phyloP scores from a whole-genome alignment of 1,140 invertebrate species.

The Dreissena rostriformis region DNA sequence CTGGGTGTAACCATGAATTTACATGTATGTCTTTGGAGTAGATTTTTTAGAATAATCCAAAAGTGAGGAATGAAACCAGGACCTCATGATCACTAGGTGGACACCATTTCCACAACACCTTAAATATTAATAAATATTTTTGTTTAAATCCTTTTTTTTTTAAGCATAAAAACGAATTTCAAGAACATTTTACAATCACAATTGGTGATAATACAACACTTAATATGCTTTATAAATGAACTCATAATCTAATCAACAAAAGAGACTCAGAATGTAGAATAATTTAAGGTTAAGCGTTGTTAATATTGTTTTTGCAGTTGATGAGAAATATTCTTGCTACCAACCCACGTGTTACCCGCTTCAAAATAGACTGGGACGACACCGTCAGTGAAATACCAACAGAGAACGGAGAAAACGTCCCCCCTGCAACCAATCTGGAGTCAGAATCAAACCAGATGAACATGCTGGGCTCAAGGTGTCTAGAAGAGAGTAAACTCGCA shows the following conservation, averaged over 20 bases:
- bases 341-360: conserved; percentile 96
- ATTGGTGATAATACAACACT: too few species aligned
- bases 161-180: too few species aligned
- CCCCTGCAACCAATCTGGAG: conserved; percentile 66
- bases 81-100: too few species aligned
- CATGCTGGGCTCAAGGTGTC: not conserved
- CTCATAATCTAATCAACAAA: not conserved
- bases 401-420: conserved; percentile 72
- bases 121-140: too few species aligned
- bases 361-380: conserved; percentile 99
- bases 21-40: too few species aligned
- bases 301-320: conserved; percentile 82
- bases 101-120: too few species aligned
- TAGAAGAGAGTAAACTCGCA: conserved; percentile 18
- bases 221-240: not conserved
- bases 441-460: conserved; percentile 74
- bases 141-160: too few species aligned
- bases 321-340: conserved; percentile 96
- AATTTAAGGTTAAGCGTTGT: not conserved
- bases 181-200: too few species aligned
- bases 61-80: too few species aligned
- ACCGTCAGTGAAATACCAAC: conserved; percentile 38
- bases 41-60: too few species aligned
- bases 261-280: not conserved
- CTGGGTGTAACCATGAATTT: too few species aligned